Conservation (phyloP, 2,113 vertebrate genomes). For the Neoarius graeffei region DNA sequence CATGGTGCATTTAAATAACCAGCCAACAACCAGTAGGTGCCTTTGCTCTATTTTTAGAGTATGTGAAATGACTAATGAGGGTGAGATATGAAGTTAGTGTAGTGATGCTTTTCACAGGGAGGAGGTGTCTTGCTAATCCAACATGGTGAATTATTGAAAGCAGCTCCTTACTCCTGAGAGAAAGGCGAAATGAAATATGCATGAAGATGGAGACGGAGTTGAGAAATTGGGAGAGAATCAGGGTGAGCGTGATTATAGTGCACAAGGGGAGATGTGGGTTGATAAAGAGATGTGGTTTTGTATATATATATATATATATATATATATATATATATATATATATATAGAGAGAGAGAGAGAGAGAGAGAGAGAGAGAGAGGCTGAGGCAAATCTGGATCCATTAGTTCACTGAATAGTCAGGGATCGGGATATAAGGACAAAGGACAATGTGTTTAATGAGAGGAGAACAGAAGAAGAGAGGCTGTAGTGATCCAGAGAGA, state of each 20-base stretch:
- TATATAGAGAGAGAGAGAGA: background rate
- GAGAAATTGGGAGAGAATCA: background rate
- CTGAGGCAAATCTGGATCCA: background rate
- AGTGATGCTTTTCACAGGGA: background rate
- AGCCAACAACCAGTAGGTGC: background rate
- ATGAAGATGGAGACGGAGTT: conserved; percentile 36
- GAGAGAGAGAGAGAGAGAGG: background rate
- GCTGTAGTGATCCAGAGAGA: background rate
- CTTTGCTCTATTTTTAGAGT: conserved; percentile 7
- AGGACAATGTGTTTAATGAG: background rate
- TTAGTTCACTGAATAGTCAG: background rate
- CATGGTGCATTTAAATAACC: conserved; percentile 10
- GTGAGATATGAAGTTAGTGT: conserved; percentile 28
- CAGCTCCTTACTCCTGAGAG: conserved; percentile 48
- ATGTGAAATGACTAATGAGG: background rate
- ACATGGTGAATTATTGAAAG: conserved; percentile 62
- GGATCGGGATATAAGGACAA: background rate
- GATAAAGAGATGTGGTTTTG: background rate
- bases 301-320: background rate
- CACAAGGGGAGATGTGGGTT: background rate
- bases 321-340: too few relatives aligned
- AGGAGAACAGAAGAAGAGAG: background rate
- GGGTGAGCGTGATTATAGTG: conserved; percentile 1
- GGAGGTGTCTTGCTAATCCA: conserved; percentile 36
- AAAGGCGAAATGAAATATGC: conserved; percentile 56